A percentile compares a stretch with the other conserved stretches of the same genome.
Conservation (phyloP, 2,888 invertebrate genomes). For the Drosophila mayaguana region DNA sequence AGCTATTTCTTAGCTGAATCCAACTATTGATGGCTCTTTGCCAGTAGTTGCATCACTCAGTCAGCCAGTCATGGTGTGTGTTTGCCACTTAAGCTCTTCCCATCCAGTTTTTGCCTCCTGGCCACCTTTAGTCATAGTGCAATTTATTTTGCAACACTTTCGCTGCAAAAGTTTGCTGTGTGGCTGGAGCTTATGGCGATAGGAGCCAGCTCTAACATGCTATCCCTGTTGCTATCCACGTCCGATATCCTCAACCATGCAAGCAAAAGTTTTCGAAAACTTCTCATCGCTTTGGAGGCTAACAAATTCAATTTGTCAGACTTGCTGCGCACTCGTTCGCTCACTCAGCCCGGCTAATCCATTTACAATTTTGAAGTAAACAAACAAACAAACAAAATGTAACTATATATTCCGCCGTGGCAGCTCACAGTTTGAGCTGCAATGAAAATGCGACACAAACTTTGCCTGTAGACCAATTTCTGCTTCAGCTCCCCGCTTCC, state of each 20-base stretch:
- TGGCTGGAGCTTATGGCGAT: conserved; percentile 54
- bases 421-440: conserved; percentile 50
- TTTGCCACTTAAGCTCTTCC: conserved; percentile 41
- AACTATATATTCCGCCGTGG: conserved; percentile 30
- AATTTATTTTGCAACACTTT: conserved; percentile 75
- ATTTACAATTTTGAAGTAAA: conserved; percentile 79
- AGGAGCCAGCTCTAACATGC: conserved; percentile 48
- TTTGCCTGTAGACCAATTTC: conserved; percentile 36
- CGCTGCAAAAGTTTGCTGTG: conserved; percentile 44
- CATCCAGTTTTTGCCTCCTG: conserved; percentile 32
- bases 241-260: conserved; percentile 74
- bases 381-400: conserved; percentile 65
- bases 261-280: conserved; percentile 72
- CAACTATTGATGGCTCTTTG: conserved; percentile 58
- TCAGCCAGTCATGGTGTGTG: conserved; percentile 5
- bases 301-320: conserved; percentile 79
- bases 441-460: conserved; percentile 64
- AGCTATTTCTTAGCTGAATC: conserved; percentile 34
- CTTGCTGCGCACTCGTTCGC: conserved; percentile 53
- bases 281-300: conserved; percentile 68
- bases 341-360: conserved; percentile 63
- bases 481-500: conserved; percentile 14
- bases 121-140: conserved; percentile 56
- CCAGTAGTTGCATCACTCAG: conserved; percentile 39
- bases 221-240: conserved; percentile 41